Evolutionary conservation across 2,888 invertebrate genomes (phyloP).

Genomic region (Drosophila emarginata): DNA sequence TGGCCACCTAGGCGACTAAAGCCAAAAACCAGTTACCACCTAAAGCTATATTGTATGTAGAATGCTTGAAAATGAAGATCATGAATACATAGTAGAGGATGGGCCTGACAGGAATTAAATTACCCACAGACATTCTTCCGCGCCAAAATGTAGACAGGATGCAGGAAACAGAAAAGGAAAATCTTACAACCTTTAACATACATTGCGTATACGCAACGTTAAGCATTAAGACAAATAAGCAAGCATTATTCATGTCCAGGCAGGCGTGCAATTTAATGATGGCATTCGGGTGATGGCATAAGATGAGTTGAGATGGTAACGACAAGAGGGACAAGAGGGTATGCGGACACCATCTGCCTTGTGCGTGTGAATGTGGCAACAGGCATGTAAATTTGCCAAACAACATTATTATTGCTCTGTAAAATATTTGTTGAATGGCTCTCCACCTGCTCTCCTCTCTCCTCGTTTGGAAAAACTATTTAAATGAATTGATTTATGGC

Average conservation of each 20-base stretch:
- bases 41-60: too few relatives aligned
- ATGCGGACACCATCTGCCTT: conserved; percentile 3
- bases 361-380: conserved; percentile 53
- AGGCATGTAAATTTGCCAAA: conserved; percentile 44
- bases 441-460: not conserved
- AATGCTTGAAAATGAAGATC: too few relatives aligned
- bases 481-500: not conserved
- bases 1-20: conserved; percentile 22
- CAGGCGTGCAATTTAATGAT: conserved; percentile 57
- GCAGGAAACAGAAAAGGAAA: conserved; percentile 19
- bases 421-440: conserved; percentile 25
- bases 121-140: conserved; percentile 33
- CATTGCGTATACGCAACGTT: conserved; percentile 70
- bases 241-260: conserved; percentile 65
- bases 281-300: not conserved
- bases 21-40: conserved; percentile 22
- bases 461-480: not conserved
- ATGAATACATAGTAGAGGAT: not conserved
- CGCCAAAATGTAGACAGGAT: conserved; percentile 3
- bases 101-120: conserved; percentile 49
- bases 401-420: conserved; percentile 12
- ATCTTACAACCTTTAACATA: conserved; percentile 19
- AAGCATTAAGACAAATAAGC: conserved; percentile 64
- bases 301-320: not conserved
- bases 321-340: conserved; percentile 3